Evolutionary conservation across 2,113 vertebrate genomes (phyloP).

Genomic region (Nycticebus coucang): DNA sequence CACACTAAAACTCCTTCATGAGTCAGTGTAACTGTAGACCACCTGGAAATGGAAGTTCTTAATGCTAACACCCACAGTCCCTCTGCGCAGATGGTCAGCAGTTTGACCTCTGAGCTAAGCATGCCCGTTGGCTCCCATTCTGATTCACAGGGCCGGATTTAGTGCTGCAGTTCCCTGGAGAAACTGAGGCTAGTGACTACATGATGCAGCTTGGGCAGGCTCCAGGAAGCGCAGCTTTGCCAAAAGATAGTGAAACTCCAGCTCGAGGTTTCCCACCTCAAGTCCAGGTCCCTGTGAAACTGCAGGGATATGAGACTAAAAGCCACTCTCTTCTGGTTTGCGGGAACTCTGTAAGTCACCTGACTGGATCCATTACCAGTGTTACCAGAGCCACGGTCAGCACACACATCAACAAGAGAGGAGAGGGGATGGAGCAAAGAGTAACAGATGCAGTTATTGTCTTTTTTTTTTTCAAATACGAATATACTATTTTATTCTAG

Average conservation of each 20-base stretch:
- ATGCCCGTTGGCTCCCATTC: not conserved
- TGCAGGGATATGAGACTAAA: not conserved
- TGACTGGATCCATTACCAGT: not conserved
- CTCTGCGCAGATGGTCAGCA: not conserved
- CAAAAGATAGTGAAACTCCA: constrained; percentile 32
- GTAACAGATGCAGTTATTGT: not conserved
- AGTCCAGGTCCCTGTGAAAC: not conserved
- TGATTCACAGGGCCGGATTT: not conserved
- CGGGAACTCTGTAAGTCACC: not conserved
- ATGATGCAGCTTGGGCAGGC: not conserved
- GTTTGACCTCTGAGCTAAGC: not conserved
- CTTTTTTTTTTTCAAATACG: constrained; percentile 64
- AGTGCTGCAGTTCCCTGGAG: not conserved
- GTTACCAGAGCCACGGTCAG: not conserved
- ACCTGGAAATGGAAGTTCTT: not conserved
- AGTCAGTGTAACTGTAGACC: not conserved
- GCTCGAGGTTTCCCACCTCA: constrained; percentile 2
- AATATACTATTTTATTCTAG: constrained; percentile 76
- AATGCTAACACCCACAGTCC: not conserved
- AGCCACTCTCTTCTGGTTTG: not conserved
- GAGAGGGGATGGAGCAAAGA: not conserved
- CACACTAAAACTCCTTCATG: not conserved
- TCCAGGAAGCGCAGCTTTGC: not conserved
- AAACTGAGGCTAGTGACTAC: not conserved
- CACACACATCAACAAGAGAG: not conserved